phyloP scores from a whole-genome alignment of 2,113 vertebrate genomes.

The Canis aureus region DNA sequence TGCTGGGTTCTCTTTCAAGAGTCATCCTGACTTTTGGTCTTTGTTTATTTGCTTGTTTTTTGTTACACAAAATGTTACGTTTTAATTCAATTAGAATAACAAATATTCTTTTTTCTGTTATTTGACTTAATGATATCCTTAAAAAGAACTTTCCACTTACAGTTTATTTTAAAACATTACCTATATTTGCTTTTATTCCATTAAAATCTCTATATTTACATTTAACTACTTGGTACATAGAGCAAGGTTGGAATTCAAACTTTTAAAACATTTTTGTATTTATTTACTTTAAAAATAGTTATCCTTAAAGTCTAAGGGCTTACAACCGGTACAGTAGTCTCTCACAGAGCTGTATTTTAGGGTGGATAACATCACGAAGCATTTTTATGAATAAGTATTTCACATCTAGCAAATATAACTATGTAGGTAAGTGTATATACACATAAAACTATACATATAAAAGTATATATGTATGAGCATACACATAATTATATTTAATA shows the following conservation, averaged over 20 bases:
- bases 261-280: background rate
- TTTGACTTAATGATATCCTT: background rate
- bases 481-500: background rate
- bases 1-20: background rate
- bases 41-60: background rate
- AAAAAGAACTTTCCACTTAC: background rate
- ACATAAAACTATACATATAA: background rate
- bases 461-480: background rate
- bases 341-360: background rate
- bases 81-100: constrained; percentile 39
- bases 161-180: constrained; percentile 3
- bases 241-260: background rate
- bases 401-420: background rate
- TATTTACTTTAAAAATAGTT: constrained; percentile 28
- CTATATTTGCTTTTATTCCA: constrained; percentile 22
- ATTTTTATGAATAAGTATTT: background rate
- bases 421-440: background rate
- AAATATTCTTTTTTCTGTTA: background rate
- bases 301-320: background rate
- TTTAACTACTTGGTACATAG: background rate
- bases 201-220: background rate
- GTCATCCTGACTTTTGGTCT: background rate
- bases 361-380: background rate
- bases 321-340: background rate
- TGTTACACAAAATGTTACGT: background rate